Evolutionary conservation across 2,797 vertebrate species (phyloP), one percentile per base, ranked within the genome.

Genomic region (Tarsius wallacei): DNA sequence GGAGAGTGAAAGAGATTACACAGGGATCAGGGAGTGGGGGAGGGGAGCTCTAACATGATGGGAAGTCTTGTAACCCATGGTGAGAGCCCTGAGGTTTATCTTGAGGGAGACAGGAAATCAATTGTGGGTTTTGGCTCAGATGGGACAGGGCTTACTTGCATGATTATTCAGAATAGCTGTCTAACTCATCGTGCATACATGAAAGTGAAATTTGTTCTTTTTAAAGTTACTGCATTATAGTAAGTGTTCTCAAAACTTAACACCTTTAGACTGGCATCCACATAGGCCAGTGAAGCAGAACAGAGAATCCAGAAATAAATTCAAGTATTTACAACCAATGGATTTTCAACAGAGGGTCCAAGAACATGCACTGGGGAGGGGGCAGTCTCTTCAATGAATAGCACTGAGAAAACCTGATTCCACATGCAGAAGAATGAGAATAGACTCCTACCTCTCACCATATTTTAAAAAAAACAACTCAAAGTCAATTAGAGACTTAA

Each of bases 221-320:
- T 71, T 63, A 66, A 89, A 87, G 47, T 47, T 93, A 21, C 51
- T 61, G 31, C 10, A 59, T 83, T 74, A 66, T 19, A 83, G 16
- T 66, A 90, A 95, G 14, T 8, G 71, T 70, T 80, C 36, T 90
- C 28, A 87, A 80, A 95, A 64, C 7, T 66, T 80, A 82, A 87
- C 57, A 77, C 19, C 33, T 59, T 77, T 49, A 68, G 66, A 80
- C 14, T 80, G 53, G 55, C n/a, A 36, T 57, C n/a, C n/a, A 57
- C 12, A 78, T 0, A 36, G 53, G 36, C n/a, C 53, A 80, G 33
- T 57, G 21, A 53, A 57, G 36, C n/a, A 33, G 12, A 80, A 36
- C 1, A 57, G n/a, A 80, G n/a, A 57, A 80, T 21, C 21, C 12
- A 9, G n/a, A 57, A 36, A 80, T 36, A 80, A 36, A 57, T 57